A percentile compares a stretch with the other conserved stretches of the same genome.
Conservation (phyloP, 2,888 invertebrate species). For the Cosmia pyralina region DNA sequence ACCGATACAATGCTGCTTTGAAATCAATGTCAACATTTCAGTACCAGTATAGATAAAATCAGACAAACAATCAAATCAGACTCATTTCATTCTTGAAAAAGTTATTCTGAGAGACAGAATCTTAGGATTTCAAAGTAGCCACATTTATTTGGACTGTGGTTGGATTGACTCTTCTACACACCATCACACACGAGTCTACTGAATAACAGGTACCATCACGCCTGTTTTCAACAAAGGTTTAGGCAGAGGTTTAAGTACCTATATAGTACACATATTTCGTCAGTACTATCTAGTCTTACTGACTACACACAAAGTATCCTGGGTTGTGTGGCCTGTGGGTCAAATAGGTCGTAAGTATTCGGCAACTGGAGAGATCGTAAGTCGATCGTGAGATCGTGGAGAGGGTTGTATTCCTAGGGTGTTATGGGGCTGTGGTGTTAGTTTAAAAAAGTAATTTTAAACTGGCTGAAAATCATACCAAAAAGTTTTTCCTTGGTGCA, state of each 20-base stretch:
- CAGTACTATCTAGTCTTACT: too few relatives aligned
- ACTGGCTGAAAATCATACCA: too few relatives aligned
- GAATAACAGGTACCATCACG: too few relatives aligned
- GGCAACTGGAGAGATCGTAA: neutral
- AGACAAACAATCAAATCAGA: neutral
- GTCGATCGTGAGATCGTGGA: neutral
- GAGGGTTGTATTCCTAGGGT: too few relatives aligned
- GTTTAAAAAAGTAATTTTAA: too few relatives aligned
- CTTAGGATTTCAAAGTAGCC: constrained; percentile 30
- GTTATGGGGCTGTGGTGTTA: too few relatives aligned
- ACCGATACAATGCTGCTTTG: constrained; percentile 38
- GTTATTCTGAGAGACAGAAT: neutral
- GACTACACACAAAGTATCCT: too few relatives aligned
- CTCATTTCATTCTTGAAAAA: neutral
- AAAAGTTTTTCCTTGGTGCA: too few relatives aligned
- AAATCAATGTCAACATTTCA: constrained; percentile 12
- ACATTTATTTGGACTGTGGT: neutral
- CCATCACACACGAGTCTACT: neutral
- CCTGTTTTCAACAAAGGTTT: too few relatives aligned
- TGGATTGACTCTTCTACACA: neutral
- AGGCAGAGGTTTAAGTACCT: too few relatives aligned
- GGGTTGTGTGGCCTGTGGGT: too few relatives aligned
- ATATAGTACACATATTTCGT: too few relatives aligned
- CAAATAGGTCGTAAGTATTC: neutral
- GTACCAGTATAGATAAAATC: neutral